Base-by-base conservation (phyloP, 35 echinoderm and acorn worm species). In the Lytechinus variegatus region DNA sequence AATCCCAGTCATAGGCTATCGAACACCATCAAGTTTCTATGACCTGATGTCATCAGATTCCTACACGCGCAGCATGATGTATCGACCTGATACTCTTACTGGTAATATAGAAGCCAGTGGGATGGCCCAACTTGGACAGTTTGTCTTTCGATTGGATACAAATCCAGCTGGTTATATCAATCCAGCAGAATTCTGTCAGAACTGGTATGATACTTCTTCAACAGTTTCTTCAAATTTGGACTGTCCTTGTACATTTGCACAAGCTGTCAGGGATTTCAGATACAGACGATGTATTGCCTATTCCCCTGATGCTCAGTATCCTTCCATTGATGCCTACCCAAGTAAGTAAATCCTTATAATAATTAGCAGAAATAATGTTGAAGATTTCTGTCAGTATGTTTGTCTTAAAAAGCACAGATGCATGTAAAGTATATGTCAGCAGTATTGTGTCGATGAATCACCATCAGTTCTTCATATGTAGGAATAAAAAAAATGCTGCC, bases 1-100 rank as follows among this genome's bases (percentile, higher is more conserved):
- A 51, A 28, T 97, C 56, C 92, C 92, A 55, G 87, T 99, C 28
- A 99, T 99, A 14, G 98, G 98, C 21, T 97, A 97, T 94, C 96
- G 96, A 44, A 94, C 55, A n/a, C 86, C 87, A 27, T 28, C 28
- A 56, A 95, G 87, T 27, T 27, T 51, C 29, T 95, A 95, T 28
- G 52, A 27, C 95, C 97, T 93, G 29, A 53, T 56, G 28, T 19
- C 92, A 14, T 27, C 27, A 27, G 55, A 93, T 21, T 10, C 54
- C 92, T 93, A 93, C 92, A 56, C 54, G 13, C 92, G 92, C 28
- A 3, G 10, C 92, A 13, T n/a, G 92, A 93, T 93, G 92, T 93
- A 1, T 54, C 92, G 92, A 24, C 92, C 92, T 8, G 92, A 93
- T n/a, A 4, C n/a, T 27, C n/a, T 93, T 10, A 8, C 52, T 28